Percentiles rank a stretch among this genome's conserved stretches.
Evolutionary conservation across 2,113 vertebrate species (phyloP).

Genomic region (Numenius arquata): DNA sequence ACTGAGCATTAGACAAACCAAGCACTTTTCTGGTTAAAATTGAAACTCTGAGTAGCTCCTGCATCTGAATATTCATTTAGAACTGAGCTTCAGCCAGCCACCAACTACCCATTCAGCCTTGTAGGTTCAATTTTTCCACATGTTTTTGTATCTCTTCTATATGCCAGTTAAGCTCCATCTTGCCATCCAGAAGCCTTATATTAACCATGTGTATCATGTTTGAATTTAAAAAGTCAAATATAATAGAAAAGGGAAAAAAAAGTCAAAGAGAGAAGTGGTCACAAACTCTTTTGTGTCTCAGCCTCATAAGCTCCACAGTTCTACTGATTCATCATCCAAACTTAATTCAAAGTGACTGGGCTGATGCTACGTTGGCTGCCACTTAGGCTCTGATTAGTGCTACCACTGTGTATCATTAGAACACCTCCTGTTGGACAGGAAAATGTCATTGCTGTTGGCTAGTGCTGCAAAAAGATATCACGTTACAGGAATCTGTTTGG

Average conservation of each 20-base stretch:
- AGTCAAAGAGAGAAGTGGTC: background rate
- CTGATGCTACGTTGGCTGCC: background rate
- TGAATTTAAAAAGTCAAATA: background rate
- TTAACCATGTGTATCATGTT: background rate
- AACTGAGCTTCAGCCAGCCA: background rate
- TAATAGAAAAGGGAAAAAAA: background rate
- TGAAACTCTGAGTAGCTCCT: background rate
- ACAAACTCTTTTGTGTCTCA: background rate
- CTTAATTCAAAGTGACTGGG: conserved; percentile 39
- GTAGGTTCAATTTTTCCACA: background rate
- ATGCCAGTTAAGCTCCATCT: background rate
- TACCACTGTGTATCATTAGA: background rate
- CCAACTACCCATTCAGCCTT: background rate
- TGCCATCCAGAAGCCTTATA: background rate
- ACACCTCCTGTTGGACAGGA: conserved; percentile 7
- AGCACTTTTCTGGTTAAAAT: background rate
- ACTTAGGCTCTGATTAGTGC: background rate
- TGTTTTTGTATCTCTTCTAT: background rate
- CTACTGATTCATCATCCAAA: conserved; percentile 24
- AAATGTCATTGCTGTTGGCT: background rate
- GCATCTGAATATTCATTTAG: background rate
- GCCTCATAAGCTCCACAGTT: background rate
- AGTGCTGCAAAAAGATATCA: background rate
- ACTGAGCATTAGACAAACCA: background rate
- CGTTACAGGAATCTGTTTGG: background rate